These are phyloP conservation scores for Calyptomena viridis DNA, from an alignment of 2,113 vertebrate genomes.

Conservation along the genomic window DNA sequence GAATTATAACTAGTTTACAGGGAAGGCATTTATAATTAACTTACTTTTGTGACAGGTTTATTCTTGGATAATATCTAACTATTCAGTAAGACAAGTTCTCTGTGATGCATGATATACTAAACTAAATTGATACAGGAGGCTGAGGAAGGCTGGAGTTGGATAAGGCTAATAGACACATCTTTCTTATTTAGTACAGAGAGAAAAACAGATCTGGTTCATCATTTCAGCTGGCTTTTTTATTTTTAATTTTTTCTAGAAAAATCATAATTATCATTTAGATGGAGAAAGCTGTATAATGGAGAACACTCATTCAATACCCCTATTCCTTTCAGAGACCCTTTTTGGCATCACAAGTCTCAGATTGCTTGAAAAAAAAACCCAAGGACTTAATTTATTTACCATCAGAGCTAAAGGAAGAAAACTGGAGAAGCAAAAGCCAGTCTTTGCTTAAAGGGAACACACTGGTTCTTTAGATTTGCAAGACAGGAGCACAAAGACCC, in stretches of 20 bases:
- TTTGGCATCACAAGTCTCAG: neutral
- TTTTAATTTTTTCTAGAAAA: neutral
- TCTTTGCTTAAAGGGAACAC: neutral
- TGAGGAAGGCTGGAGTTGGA: neutral
- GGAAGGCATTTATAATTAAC: slow-evolving; percentile 32
- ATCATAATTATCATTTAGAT: slow-evolving; percentile 25
- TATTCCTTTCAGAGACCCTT: neutral
- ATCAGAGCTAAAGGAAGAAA: neutral
- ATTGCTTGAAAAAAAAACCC: slow-evolving; percentile 12
- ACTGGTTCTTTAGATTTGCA: neutral
- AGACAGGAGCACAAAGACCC: neutral
- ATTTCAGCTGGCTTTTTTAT: neutral
- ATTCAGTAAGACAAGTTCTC: neutral
- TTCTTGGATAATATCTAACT: slow-evolving; percentile 36
- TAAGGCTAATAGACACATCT: neutral
- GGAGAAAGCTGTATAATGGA: neutral
- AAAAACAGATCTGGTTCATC: neutral
- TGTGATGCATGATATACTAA: neutral
- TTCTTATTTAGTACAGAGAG: neutral
- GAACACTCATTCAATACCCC: neutral
- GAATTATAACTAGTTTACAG: slow-evolving; percentile 42
- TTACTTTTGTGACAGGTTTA: slow-evolving; percentile 40
- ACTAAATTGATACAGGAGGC: neutral
- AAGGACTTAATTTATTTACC: slow-evolving; percentile 19
- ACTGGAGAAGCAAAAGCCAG: neutral